Base-by-base conservation (phyloP, 2,888 invertebrate genomes). In the Tipula unca region DNA sequence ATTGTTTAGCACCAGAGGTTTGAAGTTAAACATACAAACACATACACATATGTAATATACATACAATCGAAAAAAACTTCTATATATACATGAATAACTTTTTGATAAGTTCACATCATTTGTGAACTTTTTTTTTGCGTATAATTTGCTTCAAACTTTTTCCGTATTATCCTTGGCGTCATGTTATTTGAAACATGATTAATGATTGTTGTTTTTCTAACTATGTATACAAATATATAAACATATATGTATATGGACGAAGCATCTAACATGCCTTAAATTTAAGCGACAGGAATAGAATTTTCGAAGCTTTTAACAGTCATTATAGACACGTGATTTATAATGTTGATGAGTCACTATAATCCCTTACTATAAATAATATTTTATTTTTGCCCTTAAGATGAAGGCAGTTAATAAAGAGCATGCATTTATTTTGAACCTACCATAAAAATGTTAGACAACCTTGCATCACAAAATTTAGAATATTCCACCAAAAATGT, bases 81-180 rank as follows among this genome's bases (percentile, higher is more conserved):
- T 25, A 25, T 10, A 69, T 25, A 25, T 10, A 69, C 69, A 69
- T 69, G 69, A 69, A 25, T 69, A 69, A 69, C 69, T 69, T 69
- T 69, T 69, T 69, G 69, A 69, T 14, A 69, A 69, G 69, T 69
- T 69, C 69, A 69, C 69, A 69, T 69, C 69, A 69, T 69, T 69
- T 69, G 10, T 25, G 69, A 69, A 69, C 69, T 25, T 69, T 69
- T n/a, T n/a, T 39, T 69, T 25, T 69, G 69, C 17, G 17, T 69
- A 69, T 69, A 69, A 69, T 69, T 69, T 69, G 69, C 69, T 69
- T 69, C 69, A 69, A 69, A 69, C 20, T 69, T 69, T 20, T 69
- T 69, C 25, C 20, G 10, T 25, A 25, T 25, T 20, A n/a, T 25
- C 25, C 10, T 25, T 25, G 69, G 69, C 25, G 69, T 69, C 69